These are phyloP conservation scores for Ochotona curzoniae DNA, from an alignment of 2,113 vertebrate genomes.

Conservation along the genomic window DNA sequence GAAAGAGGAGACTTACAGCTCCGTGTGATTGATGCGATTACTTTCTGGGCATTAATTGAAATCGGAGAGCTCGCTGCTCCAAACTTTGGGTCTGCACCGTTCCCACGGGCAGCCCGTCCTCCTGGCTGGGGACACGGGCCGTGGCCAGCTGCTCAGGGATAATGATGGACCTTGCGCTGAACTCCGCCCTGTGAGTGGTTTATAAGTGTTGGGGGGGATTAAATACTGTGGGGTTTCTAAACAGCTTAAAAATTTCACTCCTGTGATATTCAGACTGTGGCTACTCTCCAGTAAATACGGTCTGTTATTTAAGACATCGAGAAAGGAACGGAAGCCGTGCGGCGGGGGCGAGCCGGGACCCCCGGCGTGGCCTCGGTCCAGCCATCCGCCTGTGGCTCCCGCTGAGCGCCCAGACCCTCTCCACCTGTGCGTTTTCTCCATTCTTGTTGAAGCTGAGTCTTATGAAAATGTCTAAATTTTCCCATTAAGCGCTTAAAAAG, in stretches of 20 bases:
- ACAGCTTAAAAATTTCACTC: conserved; percentile 61
- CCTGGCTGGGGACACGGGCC: not conserved
- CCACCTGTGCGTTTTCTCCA: conserved; percentile 72
- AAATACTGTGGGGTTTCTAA: conserved; percentile 57
- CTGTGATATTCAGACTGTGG: conserved; percentile 50
- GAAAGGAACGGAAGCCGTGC: not conserved
- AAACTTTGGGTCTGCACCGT: not conserved
- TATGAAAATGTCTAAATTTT: conserved; percentile 87
- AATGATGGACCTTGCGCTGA: not conserved
- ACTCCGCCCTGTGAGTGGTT: conserved; percentile 27
- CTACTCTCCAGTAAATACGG: conserved; percentile 47
- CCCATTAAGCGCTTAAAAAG: conserved; percentile 90
- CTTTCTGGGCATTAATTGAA: conserved; percentile 83
- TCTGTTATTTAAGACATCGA: conserved; percentile 51
- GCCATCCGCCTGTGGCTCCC: accelerated
- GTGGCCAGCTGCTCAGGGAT: not conserved
- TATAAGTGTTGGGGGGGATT: conserved; percentile 16
- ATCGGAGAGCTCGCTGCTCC: conserved; percentile 76
- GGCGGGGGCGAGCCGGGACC: conserved; percentile 23
- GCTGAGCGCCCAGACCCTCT: not conserved
- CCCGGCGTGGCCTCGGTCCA: not conserved
- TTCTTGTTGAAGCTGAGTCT: conserved; percentile 79
- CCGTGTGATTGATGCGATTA: conserved; percentile 77
- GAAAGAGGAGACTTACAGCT: conserved; percentile 83
- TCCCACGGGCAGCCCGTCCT: not conserved